A percentile compares a stretch with the other conserved stretches of the same genome.
These are phyloP conservation scores for Myotis brandtii DNA, from an alignment of 2,113 vertebrate genomes.

Conservation along the genomic window DNA sequence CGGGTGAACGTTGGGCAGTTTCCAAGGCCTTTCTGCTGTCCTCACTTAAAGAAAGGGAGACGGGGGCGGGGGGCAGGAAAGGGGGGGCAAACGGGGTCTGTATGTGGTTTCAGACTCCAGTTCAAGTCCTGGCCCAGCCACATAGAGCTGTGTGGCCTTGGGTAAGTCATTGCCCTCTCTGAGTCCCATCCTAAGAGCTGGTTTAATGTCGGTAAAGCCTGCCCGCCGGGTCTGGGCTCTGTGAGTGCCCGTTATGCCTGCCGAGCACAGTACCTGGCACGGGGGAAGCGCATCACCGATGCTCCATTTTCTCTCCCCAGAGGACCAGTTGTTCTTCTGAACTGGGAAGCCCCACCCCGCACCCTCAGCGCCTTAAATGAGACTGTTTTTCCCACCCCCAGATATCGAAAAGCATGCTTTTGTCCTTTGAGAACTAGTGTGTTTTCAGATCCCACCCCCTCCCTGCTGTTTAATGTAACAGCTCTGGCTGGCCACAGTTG, in stretches of 20 bases:
- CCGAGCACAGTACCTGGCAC: not conserved
- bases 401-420: not conserved
- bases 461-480: not conserved
- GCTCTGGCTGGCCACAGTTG: not conserved
- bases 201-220: rapidly evolving
- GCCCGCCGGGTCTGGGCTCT: not conserved
- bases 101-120: not conserved
- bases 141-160: not conserved
- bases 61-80: no score
- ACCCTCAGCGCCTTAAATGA: not conserved
- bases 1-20: rapidly evolving
- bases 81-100: not conserved
- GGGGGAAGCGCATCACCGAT: rapidly evolving
- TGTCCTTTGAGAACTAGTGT: not conserved
- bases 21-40: not conserved
- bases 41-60: not conserved
- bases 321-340: not conserved
- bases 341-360: not conserved
- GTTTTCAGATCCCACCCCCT: not conserved
- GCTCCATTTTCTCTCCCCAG: no score
- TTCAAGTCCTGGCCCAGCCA: not conserved
- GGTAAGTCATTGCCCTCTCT: not conserved
- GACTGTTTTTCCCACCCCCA: not conserved
- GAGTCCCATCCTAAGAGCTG: not conserved
- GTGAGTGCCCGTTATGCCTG: rapidly evolving